Percentiles rank a stretch among this genome's conserved stretches.
Evolutionary conservation across 2,888 invertebrate genomes (phyloP).

Genomic region (Phyto melanocephala): DNA sequence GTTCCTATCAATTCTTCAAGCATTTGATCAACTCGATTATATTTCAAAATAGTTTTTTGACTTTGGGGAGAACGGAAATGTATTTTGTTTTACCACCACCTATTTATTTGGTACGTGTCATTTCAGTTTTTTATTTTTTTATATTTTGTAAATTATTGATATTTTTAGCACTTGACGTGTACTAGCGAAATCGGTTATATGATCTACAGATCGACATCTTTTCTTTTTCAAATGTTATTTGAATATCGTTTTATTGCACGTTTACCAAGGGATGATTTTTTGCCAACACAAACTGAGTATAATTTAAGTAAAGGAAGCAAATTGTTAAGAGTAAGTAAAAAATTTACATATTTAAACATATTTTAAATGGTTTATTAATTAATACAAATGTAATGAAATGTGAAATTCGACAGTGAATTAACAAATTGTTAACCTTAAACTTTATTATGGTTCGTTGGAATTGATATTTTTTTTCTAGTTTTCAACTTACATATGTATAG

Average conservation of each 20-base stretch:
- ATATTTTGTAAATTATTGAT: background rate
- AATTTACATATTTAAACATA: no score
- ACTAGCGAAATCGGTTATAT: slow-evolving; percentile 80
- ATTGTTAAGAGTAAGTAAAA: slow-evolving; percentile 69
- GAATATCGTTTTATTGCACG: slow-evolving; percentile 82
- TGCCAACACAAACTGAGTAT: slow-evolving; percentile 82
- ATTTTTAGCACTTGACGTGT: slow-evolving; percentile 82
- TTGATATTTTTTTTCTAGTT: no score
- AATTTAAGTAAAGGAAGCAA: slow-evolving; percentile 70
- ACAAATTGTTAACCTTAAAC: no score
- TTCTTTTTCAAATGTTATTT: slow-evolving; percentile 86
- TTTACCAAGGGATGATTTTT: slow-evolving; percentile 83
- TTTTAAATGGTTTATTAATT: no score
- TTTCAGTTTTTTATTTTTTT: background rate
- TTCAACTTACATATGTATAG: no score
- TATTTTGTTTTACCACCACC: slow-evolving; percentile 82
- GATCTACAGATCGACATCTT: slow-evolving; percentile 81
- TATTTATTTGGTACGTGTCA: slow-evolving; percentile 82
- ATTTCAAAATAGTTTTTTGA: slow-evolving; percentile 81
- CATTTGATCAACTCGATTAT: slow-evolving; percentile 82
- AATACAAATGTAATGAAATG: no score
- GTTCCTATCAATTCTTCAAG: slow-evolving; percentile 81
- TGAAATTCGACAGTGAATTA: no score
- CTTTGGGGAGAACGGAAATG: slow-evolving; percentile 82
- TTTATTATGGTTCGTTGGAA: no score